A percentile compares a stretch with the other conserved stretches of the same genome.
phyloP scores from a whole-genome alignment of 2,113 vertebrate species.

The Bambusicola thoracicus region DNA sequence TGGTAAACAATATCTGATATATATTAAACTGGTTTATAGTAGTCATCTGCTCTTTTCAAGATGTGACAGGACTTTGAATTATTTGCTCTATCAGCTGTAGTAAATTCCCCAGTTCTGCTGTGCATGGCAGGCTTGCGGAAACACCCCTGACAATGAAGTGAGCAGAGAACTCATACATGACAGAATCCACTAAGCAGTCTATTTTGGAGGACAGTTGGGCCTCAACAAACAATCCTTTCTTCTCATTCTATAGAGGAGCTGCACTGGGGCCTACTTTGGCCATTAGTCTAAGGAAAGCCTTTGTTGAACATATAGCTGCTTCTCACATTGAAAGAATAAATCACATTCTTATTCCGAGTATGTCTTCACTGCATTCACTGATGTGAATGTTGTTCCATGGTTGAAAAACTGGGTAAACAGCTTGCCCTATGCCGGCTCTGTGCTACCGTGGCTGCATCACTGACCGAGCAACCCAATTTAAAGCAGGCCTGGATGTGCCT shows the following conservation, averaged over 20 bases:
- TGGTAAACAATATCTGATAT: slow-evolving; percentile 26
- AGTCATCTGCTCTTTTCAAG: slow-evolving; percentile 58
- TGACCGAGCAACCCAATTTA: slow-evolving; percentile 20
- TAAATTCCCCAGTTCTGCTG: slow-evolving; percentile 24
- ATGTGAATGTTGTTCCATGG: slow-evolving; percentile 58
- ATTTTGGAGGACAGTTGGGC: slow-evolving; percentile 49
- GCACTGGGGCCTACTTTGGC: slow-evolving; percentile 55
- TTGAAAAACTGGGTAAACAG: slow-evolving; percentile 64
- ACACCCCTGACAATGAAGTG: slow-evolving; percentile 49
- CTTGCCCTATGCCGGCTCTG: background rate
- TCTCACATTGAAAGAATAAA: slow-evolving; percentile 66
- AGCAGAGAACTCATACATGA: slow-evolving; percentile 56
- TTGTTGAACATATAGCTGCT: slow-evolving; percentile 68
- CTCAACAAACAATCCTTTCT: slow-evolving; percentile 72
- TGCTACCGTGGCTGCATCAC: background rate
- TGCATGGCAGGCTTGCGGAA: slow-evolving; percentile 18
- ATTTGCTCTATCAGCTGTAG: slow-evolving; percentile 38
- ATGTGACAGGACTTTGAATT: slow-evolving; percentile 52
- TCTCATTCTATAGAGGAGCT: slow-evolving; percentile 39
- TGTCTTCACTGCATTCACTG: slow-evolving; percentile 57
- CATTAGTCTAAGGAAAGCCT: slow-evolving; percentile 65
- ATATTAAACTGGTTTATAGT: slow-evolving; percentile 20
- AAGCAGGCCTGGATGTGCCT: background rate
- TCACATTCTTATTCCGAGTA: slow-evolving; percentile 68
- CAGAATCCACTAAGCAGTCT: slow-evolving; percentile 36